Base-by-base conservation (phyloP, 1,140 invertebrate species). In the Polyergus mexicanus region DNA sequence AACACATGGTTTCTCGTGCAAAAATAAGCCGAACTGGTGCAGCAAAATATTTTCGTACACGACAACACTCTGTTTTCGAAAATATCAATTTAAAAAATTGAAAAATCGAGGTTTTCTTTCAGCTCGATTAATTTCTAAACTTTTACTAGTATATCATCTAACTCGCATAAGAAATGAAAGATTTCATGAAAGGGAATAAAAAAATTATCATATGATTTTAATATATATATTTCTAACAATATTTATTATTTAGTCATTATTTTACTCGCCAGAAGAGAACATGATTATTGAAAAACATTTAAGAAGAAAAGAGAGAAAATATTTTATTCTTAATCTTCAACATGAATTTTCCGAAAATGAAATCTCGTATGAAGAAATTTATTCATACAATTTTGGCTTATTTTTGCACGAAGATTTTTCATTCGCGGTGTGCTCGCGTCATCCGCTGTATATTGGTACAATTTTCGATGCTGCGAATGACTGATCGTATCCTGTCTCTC, bases 401-500 rank as follows among this genome's bases (percentile, higher is more conserved):
- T 13, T 25, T 6, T 35, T 10, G 5, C 32, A 25, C 35, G 56
- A 41, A 13, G 3, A 75, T 11, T n/a, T n/a, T n/a, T 19, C 41
- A 58, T 16, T 41, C 7, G 44, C 22, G 74, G 19, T 8, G 8
- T 28, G 32, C n/a, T 72, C 28, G 11, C n/a, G 1, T 75, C 35
- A 25, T 41, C n/a, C 32, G 13, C 8, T 32, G n/a, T 56, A 68
- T 1, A n/a, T 72, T n/a, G 71, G 71, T 35, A 54, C 38, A 77
- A 63, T 54, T 77, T 63, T 60, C 60, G 60, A 62, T n/a, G 58
- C 10, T 58, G 74, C 74, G 56, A 60, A 41, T 22, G 28, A 19
- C 75, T 38, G 76, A 80, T 13, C 76, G 25, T 38, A n/a, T 25
- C n/a, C 5, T 16, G 22, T 19, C 25, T 77, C 60, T 76, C n/a